A percentile compares a stretch with the other conserved stretches of the same genome.
Evolutionary conservation across 2,113 vertebrate genomes (phyloP).

Genomic region (Cebus imitator): DNA sequence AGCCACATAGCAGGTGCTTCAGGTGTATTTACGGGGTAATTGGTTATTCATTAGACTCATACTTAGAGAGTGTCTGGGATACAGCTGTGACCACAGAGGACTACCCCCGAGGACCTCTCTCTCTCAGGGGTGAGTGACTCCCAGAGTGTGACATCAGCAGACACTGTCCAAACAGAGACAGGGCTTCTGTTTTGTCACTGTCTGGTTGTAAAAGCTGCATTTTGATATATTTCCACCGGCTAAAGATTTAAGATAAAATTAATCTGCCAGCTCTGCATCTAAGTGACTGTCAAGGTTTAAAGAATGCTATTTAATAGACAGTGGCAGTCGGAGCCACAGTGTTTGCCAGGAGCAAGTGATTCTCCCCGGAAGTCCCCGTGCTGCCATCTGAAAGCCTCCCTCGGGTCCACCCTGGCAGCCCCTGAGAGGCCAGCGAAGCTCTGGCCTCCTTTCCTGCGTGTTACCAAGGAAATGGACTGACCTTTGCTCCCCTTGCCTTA

Average conservation of each 20-base stretch:
- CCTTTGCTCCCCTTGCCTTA: background rate
- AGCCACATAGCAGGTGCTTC: accelerated
- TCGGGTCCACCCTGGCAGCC: accelerated
- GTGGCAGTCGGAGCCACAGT: accelerated
- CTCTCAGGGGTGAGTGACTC: accelerated
- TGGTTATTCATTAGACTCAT: accelerated
- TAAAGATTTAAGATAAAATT: background rate
- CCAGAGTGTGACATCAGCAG: accelerated
- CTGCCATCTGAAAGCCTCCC: accelerated
- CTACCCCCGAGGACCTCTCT: accelerated
- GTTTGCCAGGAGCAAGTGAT: accelerated
- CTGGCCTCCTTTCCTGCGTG: accelerated
- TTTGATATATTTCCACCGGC: background rate
- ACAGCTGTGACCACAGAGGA: background rate
- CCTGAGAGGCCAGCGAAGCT: accelerated
- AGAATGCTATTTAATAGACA: background rate
- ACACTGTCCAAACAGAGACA: background rate
- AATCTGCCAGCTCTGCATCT: background rate
- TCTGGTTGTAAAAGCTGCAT: background rate
- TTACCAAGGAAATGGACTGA: background rate
- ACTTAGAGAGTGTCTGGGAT: background rate
- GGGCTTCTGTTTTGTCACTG: background rate
- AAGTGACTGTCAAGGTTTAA: background rate
- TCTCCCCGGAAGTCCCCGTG: accelerated
- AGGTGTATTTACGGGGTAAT: accelerated